phyloP scores from a whole-genome alignment of 2,888 invertebrate genomes.

The Torymus tubicola region DNA sequence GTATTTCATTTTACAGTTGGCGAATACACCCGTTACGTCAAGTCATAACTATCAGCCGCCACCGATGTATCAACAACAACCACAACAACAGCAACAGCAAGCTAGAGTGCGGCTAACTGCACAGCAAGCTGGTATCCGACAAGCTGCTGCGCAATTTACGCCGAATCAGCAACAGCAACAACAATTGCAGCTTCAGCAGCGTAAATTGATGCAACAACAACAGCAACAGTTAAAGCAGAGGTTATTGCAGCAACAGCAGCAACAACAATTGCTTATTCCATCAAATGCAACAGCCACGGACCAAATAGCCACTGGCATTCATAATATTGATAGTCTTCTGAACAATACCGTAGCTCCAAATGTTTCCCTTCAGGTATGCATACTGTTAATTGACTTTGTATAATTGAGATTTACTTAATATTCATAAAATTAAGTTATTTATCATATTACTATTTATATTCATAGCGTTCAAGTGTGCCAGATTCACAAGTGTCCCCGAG shows the following conservation, averaged over 20 bases:
- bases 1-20: slow-evolving; percentile 63
- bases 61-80: slow-evolving; percentile 75
- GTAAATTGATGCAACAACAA: slow-evolving; percentile 75
- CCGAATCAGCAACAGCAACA: slow-evolving; percentile 71
- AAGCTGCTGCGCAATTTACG: slow-evolving; percentile 67
- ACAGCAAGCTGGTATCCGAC: slow-evolving; percentile 69
- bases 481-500: slow-evolving; percentile 82
- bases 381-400: not conserved
- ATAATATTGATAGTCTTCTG: slow-evolving; percentile 89
- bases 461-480: slow-evolving; percentile 78
- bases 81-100: slow-evolving; percentile 67
- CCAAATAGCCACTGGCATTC: slow-evolving; percentile 78
- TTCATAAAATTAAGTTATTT: not conserved
- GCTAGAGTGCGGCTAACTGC: slow-evolving; percentile 72
- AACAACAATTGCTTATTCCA: slow-evolving; percentile 88
- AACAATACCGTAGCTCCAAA: slow-evolving; percentile 93
- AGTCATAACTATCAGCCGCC: slow-evolving; percentile 76
- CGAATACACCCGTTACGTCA: slow-evolving; percentile 73
- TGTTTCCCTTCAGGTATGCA: slow-evolving; percentile 86
- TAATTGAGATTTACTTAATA: not conserved
- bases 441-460: slow-evolving; percentile 36
- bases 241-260: slow-evolving; percentile 87
- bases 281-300: slow-evolving; percentile 84
- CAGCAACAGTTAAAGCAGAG: slow-evolving; percentile 81
- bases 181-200: slow-evolving; percentile 77